phyloP scores from a whole-genome alignment of 2,888 invertebrate species.

The Tiliacea citrago region DNA sequence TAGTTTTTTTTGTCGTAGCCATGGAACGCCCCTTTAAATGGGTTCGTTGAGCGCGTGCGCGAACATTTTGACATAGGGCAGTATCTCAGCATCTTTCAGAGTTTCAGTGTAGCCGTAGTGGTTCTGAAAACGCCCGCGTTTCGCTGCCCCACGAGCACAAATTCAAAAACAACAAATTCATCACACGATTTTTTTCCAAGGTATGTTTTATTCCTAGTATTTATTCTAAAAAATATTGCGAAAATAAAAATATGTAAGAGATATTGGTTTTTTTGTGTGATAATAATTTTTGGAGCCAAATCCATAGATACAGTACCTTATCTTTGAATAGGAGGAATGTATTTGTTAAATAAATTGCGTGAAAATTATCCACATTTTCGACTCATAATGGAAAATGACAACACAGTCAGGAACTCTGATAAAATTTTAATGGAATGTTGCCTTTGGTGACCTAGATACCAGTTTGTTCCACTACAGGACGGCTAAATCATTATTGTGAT shows the following conservation, averaged over 20 bases:
- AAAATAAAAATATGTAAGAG: background rate
- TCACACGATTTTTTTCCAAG: constrained; percentile 55
- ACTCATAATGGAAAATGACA: background rate
- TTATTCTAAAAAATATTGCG: background rate
- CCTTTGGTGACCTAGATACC: constrained; percentile 49
- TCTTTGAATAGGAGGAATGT: background rate
- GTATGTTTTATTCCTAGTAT: constrained; percentile 42
- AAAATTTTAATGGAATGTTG: constrained; percentile 18
- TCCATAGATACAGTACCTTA: background rate
- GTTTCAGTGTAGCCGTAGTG: constrained; percentile 60
- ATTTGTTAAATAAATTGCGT: background rate
- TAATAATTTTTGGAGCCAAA: background rate
- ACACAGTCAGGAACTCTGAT: background rate
- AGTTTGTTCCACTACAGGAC: constrained; percentile 4
- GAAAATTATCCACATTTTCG: background rate
- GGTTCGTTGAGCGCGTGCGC: constrained; percentile 73
- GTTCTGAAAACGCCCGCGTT: constrained; percentile 59
- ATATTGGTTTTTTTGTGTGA: background rate
- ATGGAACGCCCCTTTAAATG: constrained; percentile 59
- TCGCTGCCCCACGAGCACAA: constrained; percentile 30
- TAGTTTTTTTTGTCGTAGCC: constrained; percentile 37
- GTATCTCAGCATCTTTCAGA: constrained; percentile 68
- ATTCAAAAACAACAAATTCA: constrained; percentile 44
- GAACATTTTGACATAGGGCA: constrained; percentile 71
- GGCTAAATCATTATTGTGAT: constrained; percentile 21